Evolutionary conservation across 2,888 invertebrate species (phyloP), one percentile per base, ranked within the genome.

Genomic region (Ophraella communa): DNA sequence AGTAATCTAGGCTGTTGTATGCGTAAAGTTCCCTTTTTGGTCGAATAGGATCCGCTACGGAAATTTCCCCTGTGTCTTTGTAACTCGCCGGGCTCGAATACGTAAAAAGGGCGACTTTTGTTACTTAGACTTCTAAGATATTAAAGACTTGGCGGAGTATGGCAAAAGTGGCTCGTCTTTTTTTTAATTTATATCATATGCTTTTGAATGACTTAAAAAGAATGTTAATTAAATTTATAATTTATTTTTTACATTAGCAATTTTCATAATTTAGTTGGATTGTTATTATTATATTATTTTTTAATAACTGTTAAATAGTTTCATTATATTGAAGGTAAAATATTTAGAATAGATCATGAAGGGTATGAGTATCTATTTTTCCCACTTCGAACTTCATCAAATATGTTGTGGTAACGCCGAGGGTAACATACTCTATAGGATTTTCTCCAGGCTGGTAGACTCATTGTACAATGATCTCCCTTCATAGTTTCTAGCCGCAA

Each of bases 51-150:
- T 3, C 11, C 45, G 45, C 20, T 45, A 45, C 21, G 45, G 45
- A 17, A 21, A 45, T 45, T 45, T 45, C 45, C 45, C 45, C 20
- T 20, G 45, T 45, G 45, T 21, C 45, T 45, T 21, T 45, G 45
- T 45, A 21, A 20, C 45, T 21, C 21, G 21, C 3, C n/a, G 20
- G 21, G 20, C 11, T 10, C 45, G 45, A 45, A 45, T 11, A 45
- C 45, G 45, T 45, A 45, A 20, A 45, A 45, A 45, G 45, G 3
- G 21, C 10, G n/a, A 45, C 45, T 45, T 45, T 45, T 45, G 20
- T 21, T 45, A 21, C 45, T 45, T 14, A 20, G 21, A 45, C 45
- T 21, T 18, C 11, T 45, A 45, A 45, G 45, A 20, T 45, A 45
- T 45, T 45, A 45, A 45, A 21, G 21, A 21, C 45, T 20, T 21